Evolutionary conservation across 2,797 vertebrate species (phyloP).

Genomic region (Ciconia nigra): DNA sequence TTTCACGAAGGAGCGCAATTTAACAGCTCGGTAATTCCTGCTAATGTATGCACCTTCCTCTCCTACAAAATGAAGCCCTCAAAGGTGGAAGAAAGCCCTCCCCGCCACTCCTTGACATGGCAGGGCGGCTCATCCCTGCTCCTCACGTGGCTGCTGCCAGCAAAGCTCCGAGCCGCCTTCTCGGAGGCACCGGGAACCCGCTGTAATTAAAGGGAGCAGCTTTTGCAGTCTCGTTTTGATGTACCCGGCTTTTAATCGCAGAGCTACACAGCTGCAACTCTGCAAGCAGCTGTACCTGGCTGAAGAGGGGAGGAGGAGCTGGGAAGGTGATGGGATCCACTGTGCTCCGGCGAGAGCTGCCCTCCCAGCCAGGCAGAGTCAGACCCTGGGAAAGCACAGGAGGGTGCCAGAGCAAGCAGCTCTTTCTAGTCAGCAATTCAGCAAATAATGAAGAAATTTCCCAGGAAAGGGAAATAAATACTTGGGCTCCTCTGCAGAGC

Average conservation of each 20-base stretch:
- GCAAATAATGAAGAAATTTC: background rate
- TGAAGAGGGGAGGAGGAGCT: background rate
- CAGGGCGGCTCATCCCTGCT: background rate
- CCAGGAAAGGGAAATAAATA: background rate
- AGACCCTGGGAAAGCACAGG: background rate
- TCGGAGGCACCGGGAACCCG: background rate
- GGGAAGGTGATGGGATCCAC: background rate
- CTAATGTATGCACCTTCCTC: background rate
- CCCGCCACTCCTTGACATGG: background rate
- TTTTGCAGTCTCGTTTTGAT: background rate
- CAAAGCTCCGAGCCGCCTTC: background rate
- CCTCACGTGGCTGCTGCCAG: background rate
- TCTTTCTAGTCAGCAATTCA: background rate
- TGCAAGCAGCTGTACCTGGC: background rate
- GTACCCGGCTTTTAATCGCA: background rate
- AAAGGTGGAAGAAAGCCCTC: background rate
- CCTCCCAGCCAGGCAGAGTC: background rate
- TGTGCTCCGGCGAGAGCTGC: fast-evolving
- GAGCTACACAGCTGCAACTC: background rate
- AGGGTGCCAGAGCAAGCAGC: background rate
- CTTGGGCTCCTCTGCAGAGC: background rate
- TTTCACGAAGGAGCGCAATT: background rate
- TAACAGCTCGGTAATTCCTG: background rate
- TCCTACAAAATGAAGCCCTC: background rate
- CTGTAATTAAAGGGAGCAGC: background rate